Evolutionary conservation across 2,113 vertebrate species (phyloP), one percentile per base, ranked within the genome.

Genomic region (Callipepla californica): DNA sequence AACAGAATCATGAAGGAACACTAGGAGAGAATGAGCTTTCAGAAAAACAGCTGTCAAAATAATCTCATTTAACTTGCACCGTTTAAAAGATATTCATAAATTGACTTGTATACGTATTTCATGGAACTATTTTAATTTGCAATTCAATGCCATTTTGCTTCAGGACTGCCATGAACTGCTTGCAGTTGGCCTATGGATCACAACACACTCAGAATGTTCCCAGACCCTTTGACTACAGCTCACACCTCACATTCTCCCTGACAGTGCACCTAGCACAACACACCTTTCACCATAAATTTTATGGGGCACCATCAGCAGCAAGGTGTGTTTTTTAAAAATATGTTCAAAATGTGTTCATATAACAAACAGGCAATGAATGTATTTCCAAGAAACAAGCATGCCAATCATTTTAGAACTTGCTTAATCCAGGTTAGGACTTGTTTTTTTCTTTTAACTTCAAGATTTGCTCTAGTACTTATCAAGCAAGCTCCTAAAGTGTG

Each of bases 81-180:
- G 11, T 48, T 53, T 13, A 13, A 87, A 25, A 81, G 5, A 11
- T 0, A 4, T 78, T 85, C 42, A 53, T 23, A 84, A 90, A 57
- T 0, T 28, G 32, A 80, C 76, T 80, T 51, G 23, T 11, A 21
- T 0, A 0, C 19, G n/a, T 18, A 72, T 76, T 55, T 48, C 58
- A 28, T 40, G 21, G 20, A 13, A 3, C 55, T 4, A 9, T 48
- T 22, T 7, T 34, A 55, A 25, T 44, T 73, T 9, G 25, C 30
- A 84, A 38, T 14, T 44, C 26, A 53, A 7, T 11, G 42, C 17
- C 63, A 17, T 57, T 58, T 77, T 63, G 30, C 40, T 40, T 67
- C 48, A 68, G 44, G 42, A 62, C 18, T 20, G 21, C 51, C 67
- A 16, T 34, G 38, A 51, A 25, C 63, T 55, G 26, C 11, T 51